Evolutionary conservation across 2,797 vertebrate genomes (phyloP).

Genomic region (Halcyon badia): DNA sequence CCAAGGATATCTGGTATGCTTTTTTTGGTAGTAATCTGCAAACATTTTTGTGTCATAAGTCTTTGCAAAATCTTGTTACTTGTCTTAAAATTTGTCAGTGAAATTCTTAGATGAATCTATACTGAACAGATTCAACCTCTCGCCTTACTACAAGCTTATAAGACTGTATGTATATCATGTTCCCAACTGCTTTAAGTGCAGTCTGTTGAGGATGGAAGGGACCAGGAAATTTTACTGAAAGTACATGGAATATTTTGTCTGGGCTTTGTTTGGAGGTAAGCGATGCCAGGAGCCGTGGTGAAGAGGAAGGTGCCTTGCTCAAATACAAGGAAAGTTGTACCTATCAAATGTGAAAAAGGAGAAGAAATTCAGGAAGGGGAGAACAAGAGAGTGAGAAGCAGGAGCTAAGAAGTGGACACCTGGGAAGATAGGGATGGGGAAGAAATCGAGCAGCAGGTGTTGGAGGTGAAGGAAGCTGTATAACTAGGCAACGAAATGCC

Average conservation of each 20-base stretch:
- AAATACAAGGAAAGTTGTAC: neutral
- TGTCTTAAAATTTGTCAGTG: neutral
- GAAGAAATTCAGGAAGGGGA: neutral
- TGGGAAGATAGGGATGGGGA: neutral
- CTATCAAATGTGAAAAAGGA: neutral
- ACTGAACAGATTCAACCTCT: neutral
- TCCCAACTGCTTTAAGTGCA: neutral
- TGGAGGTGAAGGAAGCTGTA: neutral
- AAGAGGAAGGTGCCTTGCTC: neutral
- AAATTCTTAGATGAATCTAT: neutral
- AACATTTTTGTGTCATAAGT: neutral
- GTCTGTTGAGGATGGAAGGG: neutral
- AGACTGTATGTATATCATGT: accelerated
- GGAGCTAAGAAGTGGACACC: neutral
- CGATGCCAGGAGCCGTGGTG: neutral
- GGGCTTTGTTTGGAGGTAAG: neutral
- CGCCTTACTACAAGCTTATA: neutral
- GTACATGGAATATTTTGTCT: neutral
- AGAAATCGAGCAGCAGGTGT: neutral
- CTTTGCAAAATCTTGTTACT: neutral
- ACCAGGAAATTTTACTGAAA: neutral
- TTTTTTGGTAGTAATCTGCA: neutral
- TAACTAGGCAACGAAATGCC: conserved; percentile 47
- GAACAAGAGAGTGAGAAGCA: neutral
- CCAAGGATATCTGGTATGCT: neutral